phyloP scores from a whole-genome alignment of 2,797 vertebrate genomes.

The Arctocebus calabarensis region DNA sequence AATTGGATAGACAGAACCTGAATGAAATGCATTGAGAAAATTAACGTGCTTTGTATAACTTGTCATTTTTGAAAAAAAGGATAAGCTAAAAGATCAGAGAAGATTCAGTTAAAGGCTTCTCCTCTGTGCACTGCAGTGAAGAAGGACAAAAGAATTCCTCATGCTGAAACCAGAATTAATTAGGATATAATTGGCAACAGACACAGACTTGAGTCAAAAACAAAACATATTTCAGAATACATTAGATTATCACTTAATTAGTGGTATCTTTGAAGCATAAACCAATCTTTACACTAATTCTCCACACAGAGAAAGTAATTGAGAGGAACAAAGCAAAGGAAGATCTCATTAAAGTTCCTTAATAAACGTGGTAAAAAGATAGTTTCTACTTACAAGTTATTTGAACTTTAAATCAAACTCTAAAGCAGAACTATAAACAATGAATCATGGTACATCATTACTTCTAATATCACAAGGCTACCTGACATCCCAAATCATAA shows the following conservation, averaged over 20 bases:
- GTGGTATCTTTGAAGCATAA: conserved; percentile 74
- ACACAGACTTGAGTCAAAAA: conserved; percentile 75
- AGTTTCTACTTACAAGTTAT: conserved; percentile 30
- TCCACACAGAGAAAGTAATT: conserved; percentile 57
- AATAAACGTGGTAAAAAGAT: conserved; percentile 1
- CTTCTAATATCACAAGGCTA: not conserved
- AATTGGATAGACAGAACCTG: conserved; percentile 2
- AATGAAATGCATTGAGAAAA: conserved; percentile 62
- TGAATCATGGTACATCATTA: not conserved
- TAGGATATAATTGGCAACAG: conserved; percentile 81
- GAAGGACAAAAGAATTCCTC: conserved; percentile 71
- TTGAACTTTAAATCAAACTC: conserved; percentile 51
- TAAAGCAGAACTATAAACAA: conserved; percentile 32
- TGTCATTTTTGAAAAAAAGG: conserved; percentile 69
- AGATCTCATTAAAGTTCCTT: conserved; percentile 5
- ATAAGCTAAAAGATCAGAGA: conserved; percentile 59
- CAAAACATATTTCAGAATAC: conserved; percentile 79
- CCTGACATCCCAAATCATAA: conserved; percentile 12
- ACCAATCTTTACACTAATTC: conserved; percentile 78
- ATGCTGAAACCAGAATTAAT: conserved; percentile 81
- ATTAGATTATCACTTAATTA: conserved; percentile 85
- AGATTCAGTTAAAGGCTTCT: conserved; percentile 29
- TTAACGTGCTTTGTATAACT: conserved; percentile 39
- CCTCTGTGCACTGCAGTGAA: not conserved
- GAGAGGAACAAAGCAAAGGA: conserved; percentile 50